Evolutionary conservation across 2,888 invertebrate genomes (phyloP).

Genomic region (Synanthedon myopaeformis): DNA sequence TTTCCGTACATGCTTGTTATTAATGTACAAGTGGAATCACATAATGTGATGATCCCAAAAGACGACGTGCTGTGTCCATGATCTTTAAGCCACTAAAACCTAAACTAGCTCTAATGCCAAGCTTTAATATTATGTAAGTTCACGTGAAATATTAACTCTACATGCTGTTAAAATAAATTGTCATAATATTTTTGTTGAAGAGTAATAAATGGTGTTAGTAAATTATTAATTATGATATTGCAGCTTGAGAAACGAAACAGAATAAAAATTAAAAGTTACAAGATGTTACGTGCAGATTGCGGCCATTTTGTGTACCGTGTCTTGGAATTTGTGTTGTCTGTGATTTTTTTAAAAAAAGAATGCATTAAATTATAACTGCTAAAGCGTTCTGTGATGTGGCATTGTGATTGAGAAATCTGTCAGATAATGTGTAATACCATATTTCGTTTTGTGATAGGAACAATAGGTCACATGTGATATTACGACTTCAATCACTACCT

Average conservation of each 20-base stretch:
- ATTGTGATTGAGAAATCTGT: slow-evolving; percentile 13
- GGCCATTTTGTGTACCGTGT: not conserved
- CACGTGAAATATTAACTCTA: not conserved
- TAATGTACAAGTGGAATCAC: too few species aligned
- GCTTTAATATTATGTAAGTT: not conserved
- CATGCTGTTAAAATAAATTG: not conserved
- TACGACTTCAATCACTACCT: slow-evolving; percentile 5
- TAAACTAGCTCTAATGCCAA: not conserved
- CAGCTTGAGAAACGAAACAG: not conserved
- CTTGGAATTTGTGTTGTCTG: slow-evolving; percentile 8
- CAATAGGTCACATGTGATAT: slow-evolving; percentile 12
- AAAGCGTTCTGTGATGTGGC: slow-evolving; percentile 29
- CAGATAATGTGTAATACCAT: slow-evolving; percentile 9
- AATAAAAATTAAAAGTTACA: not conserved
- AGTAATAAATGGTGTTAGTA: not conserved
- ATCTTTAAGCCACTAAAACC: not conserved
- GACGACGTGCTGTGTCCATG: not conserved
- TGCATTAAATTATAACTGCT: slow-evolving; percentile 25
- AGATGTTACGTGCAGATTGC: not conserved
- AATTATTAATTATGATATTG: not conserved
- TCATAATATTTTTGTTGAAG: slow-evolving; percentile 5
- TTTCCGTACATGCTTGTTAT: too few species aligned
- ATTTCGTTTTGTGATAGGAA: not conserved
- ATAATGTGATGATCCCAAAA: too few species aligned
- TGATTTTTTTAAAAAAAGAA: slow-evolving; percentile 15